Percentiles rank a stretch among this genome's conserved stretches.
Evolutionary conservation across 2,888 invertebrate species (phyloP).

Genomic region (Caenorhabditis panamensis): DNA sequence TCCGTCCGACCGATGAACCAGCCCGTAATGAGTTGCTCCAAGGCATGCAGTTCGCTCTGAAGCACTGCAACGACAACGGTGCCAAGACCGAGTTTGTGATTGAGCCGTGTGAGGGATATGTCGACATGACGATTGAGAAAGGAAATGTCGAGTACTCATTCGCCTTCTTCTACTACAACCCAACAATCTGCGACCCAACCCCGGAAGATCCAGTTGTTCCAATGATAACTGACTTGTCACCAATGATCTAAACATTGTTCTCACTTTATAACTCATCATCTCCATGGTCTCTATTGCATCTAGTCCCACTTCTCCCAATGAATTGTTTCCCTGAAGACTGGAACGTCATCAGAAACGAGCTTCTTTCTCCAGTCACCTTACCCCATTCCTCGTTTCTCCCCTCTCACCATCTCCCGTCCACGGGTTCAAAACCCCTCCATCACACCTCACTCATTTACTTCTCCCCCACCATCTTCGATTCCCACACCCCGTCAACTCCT

Average conservation of each 20-base stretch:
- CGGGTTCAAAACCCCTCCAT: neutral
- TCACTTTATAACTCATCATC: neutral
- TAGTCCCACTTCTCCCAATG: slow-evolving; percentile 1
- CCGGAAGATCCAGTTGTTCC: slow-evolving; percentile 49
- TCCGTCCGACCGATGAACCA: slow-evolving; percentile 46
- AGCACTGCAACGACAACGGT: slow-evolving; percentile 56
- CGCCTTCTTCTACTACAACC: slow-evolving; percentile 79
- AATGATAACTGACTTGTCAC: slow-evolving; percentile 21
- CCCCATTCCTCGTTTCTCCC: slow-evolving; percentile 3
- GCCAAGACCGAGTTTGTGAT: slow-evolving; percentile 66
- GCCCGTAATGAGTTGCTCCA: slow-evolving; percentile 59
- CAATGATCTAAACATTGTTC: neutral
- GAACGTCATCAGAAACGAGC: neutral
- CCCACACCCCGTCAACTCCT: neutral
- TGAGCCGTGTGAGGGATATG: slow-evolving; percentile 70
- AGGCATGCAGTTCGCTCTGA: slow-evolving; percentile 67
- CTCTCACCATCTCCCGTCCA: slow-evolving; percentile 3
- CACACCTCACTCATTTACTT: slow-evolving; percentile 9
- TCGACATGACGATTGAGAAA: slow-evolving; percentile 75
- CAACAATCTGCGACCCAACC: slow-evolving; percentile 73
- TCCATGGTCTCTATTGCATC: slow-evolving; percentile 11
- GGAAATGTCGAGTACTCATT: slow-evolving; percentile 77
- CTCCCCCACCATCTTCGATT: neutral
- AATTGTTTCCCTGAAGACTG: neutral
- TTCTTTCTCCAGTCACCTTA: neutral